Evolutionary conservation across 1,140 invertebrate genomes (phyloP).

Genomic region (Drosophila sechellia): DNA sequence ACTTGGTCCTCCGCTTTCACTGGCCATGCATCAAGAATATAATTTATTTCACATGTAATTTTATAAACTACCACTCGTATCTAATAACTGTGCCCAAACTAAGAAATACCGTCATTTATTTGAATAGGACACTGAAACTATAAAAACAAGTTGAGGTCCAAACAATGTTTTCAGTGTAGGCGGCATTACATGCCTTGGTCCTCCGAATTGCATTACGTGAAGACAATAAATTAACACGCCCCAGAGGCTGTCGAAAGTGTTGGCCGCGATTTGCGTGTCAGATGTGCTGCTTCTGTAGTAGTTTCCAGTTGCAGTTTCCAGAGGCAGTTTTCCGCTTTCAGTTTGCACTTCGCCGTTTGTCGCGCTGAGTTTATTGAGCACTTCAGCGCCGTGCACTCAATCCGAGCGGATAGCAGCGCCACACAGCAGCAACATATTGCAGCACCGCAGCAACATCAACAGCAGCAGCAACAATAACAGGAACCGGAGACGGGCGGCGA

Average conservation of each 20-base stretch:
- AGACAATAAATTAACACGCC: conserved; percentile 49
- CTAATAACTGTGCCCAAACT: too few relatives aligned
- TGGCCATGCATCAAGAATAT: conserved; percentile 4
- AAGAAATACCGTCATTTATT: too few relatives aligned
- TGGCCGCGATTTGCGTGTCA: conserved; percentile 34
- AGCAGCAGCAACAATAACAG: conserved; percentile 10
- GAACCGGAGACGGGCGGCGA: conserved; percentile 4
- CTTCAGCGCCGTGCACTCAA: conserved; percentile 65
- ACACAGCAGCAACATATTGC: conserved; percentile 19
- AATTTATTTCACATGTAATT: not conserved
- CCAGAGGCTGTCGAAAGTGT: conserved; percentile 35
- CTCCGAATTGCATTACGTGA: conserved; percentile 33
- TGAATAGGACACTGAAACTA: too few relatives aligned
- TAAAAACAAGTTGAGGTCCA: too few relatives aligned
- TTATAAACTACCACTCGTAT: not conserved
- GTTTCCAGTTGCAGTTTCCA: conserved; percentile 21
- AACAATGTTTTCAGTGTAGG: conserved; percentile 6
- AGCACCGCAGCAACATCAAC: conserved; percentile 26
- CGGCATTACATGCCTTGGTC: not conserved
- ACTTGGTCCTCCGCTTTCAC: not conserved
- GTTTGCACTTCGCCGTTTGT: conserved; percentile 30
- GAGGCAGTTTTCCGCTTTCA: conserved; percentile 17
- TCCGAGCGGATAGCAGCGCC: conserved; percentile 33
- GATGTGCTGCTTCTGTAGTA: not conserved
- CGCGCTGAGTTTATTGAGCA: conserved; percentile 71